Percentiles rank a stretch among this genome's conserved stretches.
These are phyloP conservation scores for Andrena cerasifolii DNA, from an alignment of 1,140 invertebrate genomes.

Conservation along the genomic window DNA sequence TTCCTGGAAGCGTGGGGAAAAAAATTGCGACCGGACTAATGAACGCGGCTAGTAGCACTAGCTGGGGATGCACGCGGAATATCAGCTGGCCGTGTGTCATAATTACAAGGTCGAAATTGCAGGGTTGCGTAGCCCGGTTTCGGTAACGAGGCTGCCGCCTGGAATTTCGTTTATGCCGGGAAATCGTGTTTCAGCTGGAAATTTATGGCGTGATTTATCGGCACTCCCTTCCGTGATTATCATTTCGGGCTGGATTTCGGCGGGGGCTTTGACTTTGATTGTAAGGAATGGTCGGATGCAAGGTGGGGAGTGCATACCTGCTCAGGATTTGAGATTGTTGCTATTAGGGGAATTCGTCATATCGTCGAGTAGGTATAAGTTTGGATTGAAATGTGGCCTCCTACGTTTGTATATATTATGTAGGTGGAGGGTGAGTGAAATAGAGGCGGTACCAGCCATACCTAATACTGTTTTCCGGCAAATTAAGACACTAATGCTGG, in stretches of 20 bases:
- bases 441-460: too few species aligned
- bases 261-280: neutral
- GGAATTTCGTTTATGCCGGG: slow-evolving; percentile 43
- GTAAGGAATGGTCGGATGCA: neutral
- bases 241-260: slow-evolving; percentile 29
- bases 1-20: neutral
- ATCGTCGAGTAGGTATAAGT: too few species aligned
- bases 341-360: neutral
- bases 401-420: too few species aligned
- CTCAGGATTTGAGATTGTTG: neutral
- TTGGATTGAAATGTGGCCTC: too few species aligned
- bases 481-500: too few species aligned
- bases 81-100: slow-evolving; percentile 39
- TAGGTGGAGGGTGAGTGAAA: too few species aligned
- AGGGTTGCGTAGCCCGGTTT: neutral
- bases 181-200: slow-evolving; percentile 22
- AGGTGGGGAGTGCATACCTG: neutral
- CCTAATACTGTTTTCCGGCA: too few species aligned
- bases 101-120: slow-evolving; percentile 46
- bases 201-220: slow-evolving; percentile 45
- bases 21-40: too few species aligned
- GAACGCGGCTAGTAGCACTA: neutral
- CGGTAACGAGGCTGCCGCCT: slow-evolving; percentile 37
- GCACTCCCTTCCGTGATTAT: slow-evolving; percentile 25
- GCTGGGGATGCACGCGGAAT: neutral